phyloP scores from a whole-genome alignment of 2,797 vertebrate species.

The Eutrigla gurnardus region DNA sequence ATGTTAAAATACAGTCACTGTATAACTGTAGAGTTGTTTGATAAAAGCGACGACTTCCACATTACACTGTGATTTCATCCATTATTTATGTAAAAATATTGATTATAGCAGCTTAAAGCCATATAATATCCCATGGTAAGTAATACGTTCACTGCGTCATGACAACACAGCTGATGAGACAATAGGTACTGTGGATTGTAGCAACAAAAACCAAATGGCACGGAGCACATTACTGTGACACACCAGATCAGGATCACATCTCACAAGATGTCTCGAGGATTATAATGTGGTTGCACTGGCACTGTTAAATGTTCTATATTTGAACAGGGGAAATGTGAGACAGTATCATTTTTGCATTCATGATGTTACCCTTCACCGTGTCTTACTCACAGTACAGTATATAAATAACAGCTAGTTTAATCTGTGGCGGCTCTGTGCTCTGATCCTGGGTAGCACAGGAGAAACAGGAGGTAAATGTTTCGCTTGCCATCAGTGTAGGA shows the following conservation, averaged over 20 bases:
- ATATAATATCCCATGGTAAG: too few species aligned
- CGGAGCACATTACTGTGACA: neutral
- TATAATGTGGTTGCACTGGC: constrained; percentile 14
- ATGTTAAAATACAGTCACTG: neutral
- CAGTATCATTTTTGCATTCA: constrained; percentile 29
- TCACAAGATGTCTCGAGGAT: constrained; percentile 26
- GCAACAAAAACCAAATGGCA: neutral
- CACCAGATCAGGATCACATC: constrained; percentile 30
- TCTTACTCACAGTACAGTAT: constrained; percentile 24
- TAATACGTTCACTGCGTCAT: neutral
- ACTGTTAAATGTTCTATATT: constrained; percentile 22
- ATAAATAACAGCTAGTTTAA: constrained; percentile 61
- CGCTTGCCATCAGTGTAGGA: constrained; percentile 29
- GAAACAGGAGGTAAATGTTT: constrained; percentile 36
- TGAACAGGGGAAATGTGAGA: constrained; percentile 29
- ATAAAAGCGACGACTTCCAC: neutral
- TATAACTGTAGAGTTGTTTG: neutral
- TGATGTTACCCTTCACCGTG: constrained; percentile 23
- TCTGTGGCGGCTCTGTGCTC: constrained; percentile 15
- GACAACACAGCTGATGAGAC: neutral
- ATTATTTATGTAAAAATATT: neutral
- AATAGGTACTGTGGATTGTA: neutral
- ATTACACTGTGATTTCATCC: neutral
- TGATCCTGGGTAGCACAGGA: constrained; percentile 41
- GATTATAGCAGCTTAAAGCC: constrained; percentile 13